These are phyloP conservation scores for Fissipunctia ypsillon DNA, from an alignment of 2,888 invertebrate species.

Conservation along the genomic window DNA sequence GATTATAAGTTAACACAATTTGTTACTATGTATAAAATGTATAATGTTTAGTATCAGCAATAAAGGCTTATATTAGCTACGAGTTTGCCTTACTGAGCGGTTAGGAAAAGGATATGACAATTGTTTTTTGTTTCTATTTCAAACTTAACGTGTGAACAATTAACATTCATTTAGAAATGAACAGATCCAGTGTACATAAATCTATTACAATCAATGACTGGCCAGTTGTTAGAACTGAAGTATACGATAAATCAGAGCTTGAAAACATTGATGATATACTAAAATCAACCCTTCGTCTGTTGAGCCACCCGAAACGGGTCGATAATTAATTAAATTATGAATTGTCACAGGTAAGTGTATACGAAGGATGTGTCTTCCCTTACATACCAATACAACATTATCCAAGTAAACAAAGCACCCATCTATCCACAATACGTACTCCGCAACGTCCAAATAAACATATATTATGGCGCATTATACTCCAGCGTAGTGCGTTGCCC, in stretches of 20 bases:
- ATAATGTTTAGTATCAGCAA: no score
- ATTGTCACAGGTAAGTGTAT: no score
- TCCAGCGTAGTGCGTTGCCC: conserved; percentile 59
- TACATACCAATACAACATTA: background rate
- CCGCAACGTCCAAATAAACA: conserved; percentile 38
- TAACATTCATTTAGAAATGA: background rate
- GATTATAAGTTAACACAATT: no score
- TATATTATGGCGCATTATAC: conserved; percentile 44
- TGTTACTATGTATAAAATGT: no score
- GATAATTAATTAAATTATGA: no score
- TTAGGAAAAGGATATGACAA: no score
- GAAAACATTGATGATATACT: background rate
- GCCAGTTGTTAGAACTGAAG: background rate
- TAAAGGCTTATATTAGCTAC: no score
- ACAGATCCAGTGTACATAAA: background rate
- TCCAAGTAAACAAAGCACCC: conserved; percentile 7
- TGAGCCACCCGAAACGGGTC: no score
- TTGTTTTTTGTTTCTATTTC: background rate
- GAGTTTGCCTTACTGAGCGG: no score
- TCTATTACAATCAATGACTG: background rate
- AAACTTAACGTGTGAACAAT: background rate
- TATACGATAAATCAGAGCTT: background rate
- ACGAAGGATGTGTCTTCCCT: background rate
- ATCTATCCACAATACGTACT: conserved; percentile 6
- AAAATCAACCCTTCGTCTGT: no score